Evolutionary conservation across 1,140 invertebrate species (phyloP).

Genomic region (Aricia agestis): DNA sequence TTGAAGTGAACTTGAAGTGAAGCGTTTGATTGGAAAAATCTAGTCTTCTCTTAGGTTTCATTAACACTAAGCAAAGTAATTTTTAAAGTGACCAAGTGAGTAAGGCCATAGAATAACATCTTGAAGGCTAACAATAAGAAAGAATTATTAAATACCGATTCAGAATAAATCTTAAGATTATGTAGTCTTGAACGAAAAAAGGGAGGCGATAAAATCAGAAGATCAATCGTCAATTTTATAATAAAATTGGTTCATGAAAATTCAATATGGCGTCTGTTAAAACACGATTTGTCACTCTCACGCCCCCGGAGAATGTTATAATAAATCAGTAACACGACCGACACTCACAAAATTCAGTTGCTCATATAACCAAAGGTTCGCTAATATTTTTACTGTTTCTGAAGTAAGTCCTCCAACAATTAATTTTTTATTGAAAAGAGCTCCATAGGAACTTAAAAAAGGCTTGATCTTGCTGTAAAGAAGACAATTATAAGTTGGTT

Average conservation of each 20-base stretch:
- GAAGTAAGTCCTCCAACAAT: too few species aligned
- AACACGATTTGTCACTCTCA: neutral
- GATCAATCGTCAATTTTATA: neutral
- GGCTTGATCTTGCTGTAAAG: too few species aligned
- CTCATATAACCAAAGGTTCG: neutral
- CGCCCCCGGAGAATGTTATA: neutral
- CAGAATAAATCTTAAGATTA: too few species aligned
- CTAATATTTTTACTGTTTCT: neutral
- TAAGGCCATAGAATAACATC: too few species aligned
- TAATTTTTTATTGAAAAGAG: too few species aligned
- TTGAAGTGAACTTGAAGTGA: too few species aligned
- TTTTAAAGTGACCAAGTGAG: too few species aligned
- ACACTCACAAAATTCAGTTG: neutral
- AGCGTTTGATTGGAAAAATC: too few species aligned
- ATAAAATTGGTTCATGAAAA: neutral
- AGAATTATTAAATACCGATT: neutral
- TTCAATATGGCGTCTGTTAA: neutral
- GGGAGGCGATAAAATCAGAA: neutral
- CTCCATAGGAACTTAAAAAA: too few species aligned
- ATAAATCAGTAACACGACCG: neutral
- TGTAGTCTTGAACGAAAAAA: too few species aligned
- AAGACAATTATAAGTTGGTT: neutral
- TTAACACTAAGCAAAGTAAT: too few species aligned
- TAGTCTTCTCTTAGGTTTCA: too few species aligned
- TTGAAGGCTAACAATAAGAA: neutral